These are phyloP conservation scores for Cryptomyrus ogoouensis DNA, from an alignment of 2,113 vertebrate species.

Conservation along the genomic window DNA sequence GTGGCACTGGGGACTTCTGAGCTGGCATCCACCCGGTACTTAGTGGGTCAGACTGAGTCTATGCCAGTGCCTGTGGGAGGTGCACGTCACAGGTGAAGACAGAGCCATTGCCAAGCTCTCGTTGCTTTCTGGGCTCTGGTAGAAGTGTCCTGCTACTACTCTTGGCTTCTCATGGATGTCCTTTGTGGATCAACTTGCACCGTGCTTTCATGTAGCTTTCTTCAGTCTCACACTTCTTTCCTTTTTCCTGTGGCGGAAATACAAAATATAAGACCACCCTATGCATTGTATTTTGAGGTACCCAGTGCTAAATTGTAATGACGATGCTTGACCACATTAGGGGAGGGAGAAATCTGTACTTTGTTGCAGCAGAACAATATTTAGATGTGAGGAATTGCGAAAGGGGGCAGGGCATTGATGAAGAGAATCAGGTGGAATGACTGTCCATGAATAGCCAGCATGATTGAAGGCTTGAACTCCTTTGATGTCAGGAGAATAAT, in stretches of 20 bases:
- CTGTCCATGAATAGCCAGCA: neutral
- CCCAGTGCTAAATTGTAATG: neutral
- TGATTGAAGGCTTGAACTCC: constrained; percentile 19
- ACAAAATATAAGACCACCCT: neutral
- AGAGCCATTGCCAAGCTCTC: neutral
- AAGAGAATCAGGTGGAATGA: constrained; percentile 4
- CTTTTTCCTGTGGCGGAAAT: neutral
- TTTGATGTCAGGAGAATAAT: constrained; percentile 18
- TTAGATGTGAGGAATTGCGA: neutral
- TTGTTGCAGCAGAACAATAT: constrained; percentile 1
- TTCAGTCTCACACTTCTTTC: neutral
- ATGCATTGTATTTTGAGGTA: neutral
- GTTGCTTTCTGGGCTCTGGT: neutral
- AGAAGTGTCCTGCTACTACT: neutral
- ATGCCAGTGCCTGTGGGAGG: neutral
- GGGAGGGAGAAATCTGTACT: neutral
- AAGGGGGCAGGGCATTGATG: neutral
- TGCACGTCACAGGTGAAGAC: neutral
- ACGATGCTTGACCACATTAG: neutral
- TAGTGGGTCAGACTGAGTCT: neutral
- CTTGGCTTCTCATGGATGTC: neutral
- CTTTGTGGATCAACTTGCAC: neutral
- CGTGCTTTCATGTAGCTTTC: neutral
- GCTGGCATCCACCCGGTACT: neutral
- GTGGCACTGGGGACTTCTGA: neutral